Evolutionary conservation across 2,797 vertebrate genomes (phyloP).

Genomic region (Pipistrellus pygmaeus): DNA sequence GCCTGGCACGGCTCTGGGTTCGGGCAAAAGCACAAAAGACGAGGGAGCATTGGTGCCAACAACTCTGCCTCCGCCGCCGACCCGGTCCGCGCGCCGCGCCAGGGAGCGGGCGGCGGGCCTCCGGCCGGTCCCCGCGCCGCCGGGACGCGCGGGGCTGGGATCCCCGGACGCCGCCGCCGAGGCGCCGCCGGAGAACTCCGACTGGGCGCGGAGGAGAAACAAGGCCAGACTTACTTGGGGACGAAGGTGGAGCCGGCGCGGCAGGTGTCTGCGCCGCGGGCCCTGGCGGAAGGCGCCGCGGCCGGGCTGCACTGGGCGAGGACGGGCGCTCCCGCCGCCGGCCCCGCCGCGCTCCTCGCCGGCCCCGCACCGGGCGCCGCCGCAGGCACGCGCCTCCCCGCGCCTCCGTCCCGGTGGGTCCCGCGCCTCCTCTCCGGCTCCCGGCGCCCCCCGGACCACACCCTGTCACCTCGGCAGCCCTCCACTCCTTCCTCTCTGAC

Average conservation of each 20-base stretch:
- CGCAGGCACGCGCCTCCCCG: constrained; percentile 3
- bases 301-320: constrained; percentile 69
- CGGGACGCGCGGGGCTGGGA: not conserved
- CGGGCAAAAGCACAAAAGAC: constrained; percentile 72
- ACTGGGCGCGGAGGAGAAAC: not conserved
- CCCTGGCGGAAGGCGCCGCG: constrained; percentile 63
- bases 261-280: constrained; percentile 77
- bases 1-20: constrained; percentile 61
- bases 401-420: constrained; percentile 1
- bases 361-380: constrained; percentile 49
- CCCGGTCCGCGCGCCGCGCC: not conserved
- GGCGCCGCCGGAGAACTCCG: not conserved
- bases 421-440: not conserved
- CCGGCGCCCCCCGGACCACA: constrained; percentile 71
- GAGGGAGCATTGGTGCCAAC: not conserved
- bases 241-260: constrained; percentile 64
- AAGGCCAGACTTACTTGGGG: constrained; percentile 80
- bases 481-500: constrained; percentile 70
- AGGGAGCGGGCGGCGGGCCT: not conserved
- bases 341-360: constrained; percentile 55
- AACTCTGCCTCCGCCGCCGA: constrained; percentile 34
- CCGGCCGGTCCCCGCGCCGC: not conserved
- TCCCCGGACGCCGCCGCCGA: not conserved
- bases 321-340: constrained; percentile 60
- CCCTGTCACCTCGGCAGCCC: constrained; percentile 77